Conservation (phyloP, 2,113 vertebrate genomes). For the Rhinopomastus cyanomelas region DNA sequence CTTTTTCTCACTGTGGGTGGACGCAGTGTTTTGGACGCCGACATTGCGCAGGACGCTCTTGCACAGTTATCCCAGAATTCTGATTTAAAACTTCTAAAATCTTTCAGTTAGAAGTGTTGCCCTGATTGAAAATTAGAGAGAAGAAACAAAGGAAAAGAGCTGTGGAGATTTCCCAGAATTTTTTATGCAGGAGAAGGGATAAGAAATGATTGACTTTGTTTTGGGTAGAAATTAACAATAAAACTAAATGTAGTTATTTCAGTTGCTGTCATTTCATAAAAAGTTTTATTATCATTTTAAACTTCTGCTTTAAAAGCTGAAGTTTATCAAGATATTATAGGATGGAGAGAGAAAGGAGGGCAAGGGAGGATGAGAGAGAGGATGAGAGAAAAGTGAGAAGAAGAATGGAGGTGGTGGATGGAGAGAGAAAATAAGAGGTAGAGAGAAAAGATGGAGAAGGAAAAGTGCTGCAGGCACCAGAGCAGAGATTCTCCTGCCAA, state of each 20-base stretch:
- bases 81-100: background rate
- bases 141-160: background rate
- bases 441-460: background rate
- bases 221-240: background rate
- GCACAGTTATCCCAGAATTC: background rate
- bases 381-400: background rate
- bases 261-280: background rate
- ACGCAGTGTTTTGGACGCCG: background rate
- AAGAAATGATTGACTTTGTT: background rate
- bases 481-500: background rate
- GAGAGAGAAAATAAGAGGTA: background rate
- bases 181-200: background rate
- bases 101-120: background rate
- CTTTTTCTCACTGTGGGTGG: background rate
- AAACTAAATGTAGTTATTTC: background rate
- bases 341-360: background rate
- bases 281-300: background rate
- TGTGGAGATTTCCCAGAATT: background rate
- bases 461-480: background rate
- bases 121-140: background rate
- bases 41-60: background rate
- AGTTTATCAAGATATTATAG: background rate
- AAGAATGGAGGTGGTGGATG: background rate
- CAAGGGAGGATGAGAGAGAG: background rate
- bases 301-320: background rate